Evolutionary conservation across 2,113 vertebrate genomes (phyloP).

Genomic region (Rhea americana): DNA sequence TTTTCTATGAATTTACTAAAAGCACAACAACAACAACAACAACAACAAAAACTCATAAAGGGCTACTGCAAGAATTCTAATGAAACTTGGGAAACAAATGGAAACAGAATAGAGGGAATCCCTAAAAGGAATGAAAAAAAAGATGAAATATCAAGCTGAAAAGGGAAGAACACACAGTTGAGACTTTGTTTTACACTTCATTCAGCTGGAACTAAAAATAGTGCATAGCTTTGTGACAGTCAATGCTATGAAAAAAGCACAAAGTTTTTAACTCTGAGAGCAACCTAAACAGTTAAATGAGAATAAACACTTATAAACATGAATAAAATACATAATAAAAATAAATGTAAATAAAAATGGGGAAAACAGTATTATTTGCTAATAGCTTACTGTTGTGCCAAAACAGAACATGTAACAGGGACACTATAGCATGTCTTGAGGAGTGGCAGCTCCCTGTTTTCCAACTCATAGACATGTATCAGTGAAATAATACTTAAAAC

Average conservation of each 20-base stretch:
- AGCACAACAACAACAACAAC: background rate
- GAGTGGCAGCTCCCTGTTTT: background rate
- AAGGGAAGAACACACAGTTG: background rate
- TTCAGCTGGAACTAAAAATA: background rate
- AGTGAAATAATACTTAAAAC: background rate
- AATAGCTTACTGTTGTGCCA: background rate
- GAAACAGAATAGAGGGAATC: background rate
- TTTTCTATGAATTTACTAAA: background rate
- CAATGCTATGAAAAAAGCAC: background rate
- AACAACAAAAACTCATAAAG: background rate
- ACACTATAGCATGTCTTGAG: rapidly evolving
- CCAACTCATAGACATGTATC: background rate
- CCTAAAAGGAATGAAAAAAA: background rate
- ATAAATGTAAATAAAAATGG: background rate
- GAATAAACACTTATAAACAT: background rate
- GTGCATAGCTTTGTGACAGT: background rate
- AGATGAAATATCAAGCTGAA: background rate
- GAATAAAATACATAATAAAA: background rate
- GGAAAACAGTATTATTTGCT: too few species aligned
- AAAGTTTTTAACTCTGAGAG: background rate
- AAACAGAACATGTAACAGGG: background rate
- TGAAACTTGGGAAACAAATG: background rate
- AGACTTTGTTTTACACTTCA: background rate
- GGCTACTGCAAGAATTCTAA: background rate
- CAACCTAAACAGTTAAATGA: background rate